Evolutionary conservation across 2,797 vertebrate species (phyloP).

Genomic region (Chiloscyllium punctatum): DNA sequence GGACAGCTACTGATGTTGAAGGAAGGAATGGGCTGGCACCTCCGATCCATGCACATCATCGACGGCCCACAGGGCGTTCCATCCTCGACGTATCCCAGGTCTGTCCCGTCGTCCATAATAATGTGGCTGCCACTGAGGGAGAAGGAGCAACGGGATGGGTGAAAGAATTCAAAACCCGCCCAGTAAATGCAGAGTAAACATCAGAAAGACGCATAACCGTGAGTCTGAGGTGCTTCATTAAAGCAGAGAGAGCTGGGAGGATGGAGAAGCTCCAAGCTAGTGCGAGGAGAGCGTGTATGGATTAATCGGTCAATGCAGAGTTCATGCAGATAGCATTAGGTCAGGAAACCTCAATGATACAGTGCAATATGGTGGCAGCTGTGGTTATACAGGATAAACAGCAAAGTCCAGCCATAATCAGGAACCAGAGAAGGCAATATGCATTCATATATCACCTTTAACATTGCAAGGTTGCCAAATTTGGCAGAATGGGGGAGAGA

Average conservation of each 20-base stretch:
- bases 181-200: neutral
- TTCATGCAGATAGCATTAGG: too few species aligned
- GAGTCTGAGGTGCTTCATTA: too few species aligned
- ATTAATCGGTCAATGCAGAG: too few species aligned
- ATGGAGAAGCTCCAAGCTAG: too few species aligned
- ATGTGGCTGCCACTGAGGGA: conserved; percentile 83
- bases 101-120: conserved; percentile 89
- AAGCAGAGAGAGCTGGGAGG: too few species aligned
- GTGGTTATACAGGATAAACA: too few species aligned
- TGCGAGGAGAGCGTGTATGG: too few species aligned
- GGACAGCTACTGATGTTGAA: conserved; percentile 94
- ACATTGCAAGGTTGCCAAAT: too few species aligned
- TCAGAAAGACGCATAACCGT: too few species aligned
- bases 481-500: neutral
- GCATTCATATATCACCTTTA: neutral
- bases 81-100: conserved; percentile 95
- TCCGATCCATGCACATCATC: conserved; percentile 98
- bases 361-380: too few species aligned
- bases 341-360: too few species aligned
- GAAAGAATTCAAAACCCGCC: neutral
- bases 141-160: conserved; percentile 40
- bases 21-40: conserved; percentile 93
- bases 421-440: neutral
- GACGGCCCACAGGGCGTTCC: conserved; percentile 94
- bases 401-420: neutral